Evolutionary conservation across 92 coral and sea anemone species (phyloP), one percentile per base, ranked within the genome.

Genomic region (Umimayanthus kanabou): DNA sequence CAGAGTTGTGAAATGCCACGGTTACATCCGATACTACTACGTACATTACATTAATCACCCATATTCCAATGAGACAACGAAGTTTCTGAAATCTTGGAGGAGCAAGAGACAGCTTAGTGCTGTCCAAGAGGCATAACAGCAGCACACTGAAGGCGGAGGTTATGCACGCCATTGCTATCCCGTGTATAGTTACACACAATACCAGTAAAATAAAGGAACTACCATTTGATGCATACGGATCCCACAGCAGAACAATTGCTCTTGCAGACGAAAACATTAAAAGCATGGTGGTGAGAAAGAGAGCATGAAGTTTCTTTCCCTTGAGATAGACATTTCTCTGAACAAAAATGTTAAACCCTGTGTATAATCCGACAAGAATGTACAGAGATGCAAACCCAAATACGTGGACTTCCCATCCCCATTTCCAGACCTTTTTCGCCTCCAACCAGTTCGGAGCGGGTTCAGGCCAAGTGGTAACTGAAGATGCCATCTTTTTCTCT

Each of bases 91-190:
- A 90, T 57, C 91, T 80, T 49, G 94, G 92, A 10, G 98, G 90
- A 15, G 86, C 93, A 16, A 95, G 45, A 4, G 84, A 81, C 14
- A 85, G 57, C 55, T 91, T 91, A 2, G 94, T 93, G 10, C 96
- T 88, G 79, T 95, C 98, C 39, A 93, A 87, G 14, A 95, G 86
- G 4, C 93, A 90, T 0, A 91, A 84, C 25, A 95, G 87, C 9
- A 95, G 87, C 9, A 93, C 90, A 16, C 93, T 92, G 66, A 92
- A 93, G 55, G 98, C 94, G 2, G 98, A 91, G 1, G 82, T 88
- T 22, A 90, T n/a, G 15, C 88, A 88, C 14, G 91, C 90, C 23
- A 88, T 81, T 23, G 87, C 94, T 9, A 86, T 23, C 9, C 91
- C 91, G 53, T 11, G 37, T n/a, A 89, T 10, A 49, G 64, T 40